Evolutionary conservation across 2,797 vertebrate genomes (phyloP).

Genomic region (Austrolebias charrua): DNA sequence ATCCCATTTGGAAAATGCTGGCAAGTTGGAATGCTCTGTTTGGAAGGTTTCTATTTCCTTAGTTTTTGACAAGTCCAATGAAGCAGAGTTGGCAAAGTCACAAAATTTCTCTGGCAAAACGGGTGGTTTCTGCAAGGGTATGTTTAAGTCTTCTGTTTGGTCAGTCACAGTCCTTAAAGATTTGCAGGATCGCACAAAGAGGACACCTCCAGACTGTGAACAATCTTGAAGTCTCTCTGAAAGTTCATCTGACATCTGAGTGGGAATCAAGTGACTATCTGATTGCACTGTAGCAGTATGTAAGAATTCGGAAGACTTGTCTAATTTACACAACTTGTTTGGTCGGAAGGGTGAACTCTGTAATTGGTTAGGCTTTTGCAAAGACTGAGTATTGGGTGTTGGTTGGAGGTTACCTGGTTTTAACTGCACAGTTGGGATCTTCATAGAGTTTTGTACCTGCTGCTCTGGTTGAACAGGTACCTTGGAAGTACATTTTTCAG

Average conservation of each 20-base stretch:
- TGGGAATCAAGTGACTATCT: constrained; percentile 19
- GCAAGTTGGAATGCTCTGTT: constrained; percentile 14
- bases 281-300: constrained; percentile 20
- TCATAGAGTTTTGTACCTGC: constrained; percentile 16
- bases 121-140: constrained; percentile 12
- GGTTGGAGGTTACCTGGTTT: constrained; percentile 17
- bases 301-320: constrained; percentile 18
- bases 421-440: constrained; percentile 23
- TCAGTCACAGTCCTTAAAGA: constrained; percentile 28
- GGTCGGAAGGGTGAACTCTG: constrained; percentile 27
- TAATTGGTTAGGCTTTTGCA: constrained; percentile 22
- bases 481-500: constrained; percentile 37
- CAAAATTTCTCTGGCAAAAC: constrained; percentile 24
- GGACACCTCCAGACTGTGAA: constrained; percentile 26
- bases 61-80: constrained; percentile 23
- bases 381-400: constrained; percentile 21
- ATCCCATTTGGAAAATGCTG: constrained; percentile 24
- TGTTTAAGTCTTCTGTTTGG: constrained; percentile 37
- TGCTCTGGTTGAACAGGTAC: constrained; percentile 30
- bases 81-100: constrained; percentile 6
- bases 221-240: constrained; percentile 36
- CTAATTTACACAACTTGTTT: constrained; percentile 25
- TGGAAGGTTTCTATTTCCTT: constrained; percentile 36
- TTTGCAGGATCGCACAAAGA: constrained; percentile 18
- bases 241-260: constrained; percentile 19